phyloP scores from a whole-genome alignment of 2,888 invertebrate genomes.

The Agonopterix heracliana region DNA sequence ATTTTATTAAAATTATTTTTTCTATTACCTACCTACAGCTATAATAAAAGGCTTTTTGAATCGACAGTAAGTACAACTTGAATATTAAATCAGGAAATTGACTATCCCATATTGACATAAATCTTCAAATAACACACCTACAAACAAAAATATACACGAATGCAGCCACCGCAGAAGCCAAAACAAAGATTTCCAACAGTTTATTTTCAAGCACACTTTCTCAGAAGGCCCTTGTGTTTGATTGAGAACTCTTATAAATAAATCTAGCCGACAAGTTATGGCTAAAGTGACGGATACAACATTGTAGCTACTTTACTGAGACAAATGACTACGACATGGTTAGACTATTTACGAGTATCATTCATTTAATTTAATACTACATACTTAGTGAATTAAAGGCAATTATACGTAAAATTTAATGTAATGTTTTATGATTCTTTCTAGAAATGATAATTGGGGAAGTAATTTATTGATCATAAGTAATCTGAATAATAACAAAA shows the following conservation, averaged over 20 bases:
- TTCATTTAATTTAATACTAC: too few species aligned
- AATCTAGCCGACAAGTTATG: constrained; percentile 34
- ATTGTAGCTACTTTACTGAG: constrained; percentile 3
- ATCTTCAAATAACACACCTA: constrained; percentile 16
- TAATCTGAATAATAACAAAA: too few species aligned
- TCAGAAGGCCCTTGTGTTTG: constrained; percentile 52
- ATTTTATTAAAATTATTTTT: too few species aligned
- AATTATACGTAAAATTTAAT: too few species aligned
- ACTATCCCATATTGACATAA: constrained; percentile 29
- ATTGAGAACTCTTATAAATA: constrained; percentile 60
- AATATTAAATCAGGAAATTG: constrained; percentile 24
- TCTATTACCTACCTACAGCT: too few species aligned
- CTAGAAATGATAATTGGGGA: too few species aligned
- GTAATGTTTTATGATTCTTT: too few species aligned
- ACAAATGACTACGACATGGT: too few species aligned
- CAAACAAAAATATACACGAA: constrained; percentile 37
- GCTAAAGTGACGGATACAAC: constrained; percentile 13
- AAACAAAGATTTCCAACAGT: constrained; percentile 51
- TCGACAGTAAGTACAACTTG: neutral
- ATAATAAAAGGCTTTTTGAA: too few species aligned
- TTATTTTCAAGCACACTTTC: constrained; percentile 50
- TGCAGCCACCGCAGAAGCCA: constrained; percentile 58
- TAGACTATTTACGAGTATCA: too few species aligned
- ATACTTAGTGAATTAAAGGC: too few species aligned
- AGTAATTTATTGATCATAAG: too few species aligned